Evolutionary conservation across 2,113 vertebrate genomes (phyloP), one percentile per base, ranked within the genome.

Genomic region (Epinephelus cyanopodus): DNA sequence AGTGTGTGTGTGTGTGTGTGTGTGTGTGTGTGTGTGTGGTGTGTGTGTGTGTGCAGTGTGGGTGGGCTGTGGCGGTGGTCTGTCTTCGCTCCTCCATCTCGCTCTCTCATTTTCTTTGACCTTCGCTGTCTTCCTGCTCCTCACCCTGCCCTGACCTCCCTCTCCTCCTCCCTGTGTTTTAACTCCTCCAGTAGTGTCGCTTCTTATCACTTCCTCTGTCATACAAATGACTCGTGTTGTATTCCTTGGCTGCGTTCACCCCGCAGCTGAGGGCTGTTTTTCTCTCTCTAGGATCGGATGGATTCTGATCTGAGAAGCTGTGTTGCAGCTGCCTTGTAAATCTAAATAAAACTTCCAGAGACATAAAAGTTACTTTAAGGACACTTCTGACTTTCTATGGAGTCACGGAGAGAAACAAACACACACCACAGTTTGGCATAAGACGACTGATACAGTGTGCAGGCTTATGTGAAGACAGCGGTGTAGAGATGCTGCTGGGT

Each of bases 31-130:
- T 48, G 29, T 65, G 60, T 53, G 19, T 14, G 71, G 52, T 39
- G 63, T 50, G 74, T 66, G 74, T 67, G 73, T 17, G 21, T 37
- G 58, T 15, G 56, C 74, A 60, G 82, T 70, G 78, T 92, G 90
- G 87, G 90, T 91, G 92, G 89, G 68, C 92, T 69, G 76, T 67
- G 62, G 66, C 12, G 70, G 71, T 74, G 82, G 86, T 82, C 77
- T 47, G 54, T 72, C 74, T 67, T 66, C 47, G 2, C 77, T 84
- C 66, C 70, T 75, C 76, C 37, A 23, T 53, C 75, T 58, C 71
- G 25, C 69, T 47, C 37, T 57, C 62, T 81, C 66, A 56, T 81
- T 88, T 77, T 82, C 73, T 60, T 47, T 81, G 76, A 83, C 88
- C 83, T 85, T 80, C 64, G 7, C 56, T n/a, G 56, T 84, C 83